phyloP scores from a whole-genome alignment of 1,140 invertebrate species.

The Lepidostoma basale region DNA sequence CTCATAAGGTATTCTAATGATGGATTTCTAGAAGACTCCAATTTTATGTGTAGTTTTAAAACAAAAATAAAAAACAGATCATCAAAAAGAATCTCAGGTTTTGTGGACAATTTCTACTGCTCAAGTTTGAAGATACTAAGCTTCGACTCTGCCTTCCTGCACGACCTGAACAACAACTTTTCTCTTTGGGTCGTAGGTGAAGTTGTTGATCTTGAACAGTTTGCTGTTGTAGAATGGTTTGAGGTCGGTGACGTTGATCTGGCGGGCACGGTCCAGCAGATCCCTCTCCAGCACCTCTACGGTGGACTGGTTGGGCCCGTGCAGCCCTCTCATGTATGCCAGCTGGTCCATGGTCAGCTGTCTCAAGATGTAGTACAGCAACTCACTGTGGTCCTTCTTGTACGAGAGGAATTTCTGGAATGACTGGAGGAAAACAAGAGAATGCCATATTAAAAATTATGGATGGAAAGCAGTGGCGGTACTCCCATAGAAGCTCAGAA shows the following conservation, averaged over 20 bases:
- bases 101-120: no score
- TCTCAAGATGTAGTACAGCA: conserved; percentile 93
- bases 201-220: conserved; percentile 90
- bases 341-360: conserved; percentile 92
- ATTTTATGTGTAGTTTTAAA: neutral
- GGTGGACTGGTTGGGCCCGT: conserved; percentile 72
- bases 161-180: conserved; percentile 87
- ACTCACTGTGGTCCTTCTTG: conserved; percentile 95
- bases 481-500: no score
- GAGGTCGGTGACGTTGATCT: conserved; percentile 90
- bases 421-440: conserved; percentile 66
- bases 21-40: no score
- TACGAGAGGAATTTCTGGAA: conserved; percentile 94
- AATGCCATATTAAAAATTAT: neutral
- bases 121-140: neutral
- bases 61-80: neutral
- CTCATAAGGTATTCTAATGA: no score
- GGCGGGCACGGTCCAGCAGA: conserved; percentile 87
- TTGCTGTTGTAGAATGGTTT: conserved; percentile 92
- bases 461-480: no score
- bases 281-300: conserved; percentile 93
- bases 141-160: conserved; percentile 57
- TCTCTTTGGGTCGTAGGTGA: conserved; percentile 80
- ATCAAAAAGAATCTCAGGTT: no score
- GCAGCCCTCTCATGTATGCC: conserved; percentile 83